phyloP scores from a whole-genome alignment of 2,888 invertebrate species.

The Cephus spinipes region DNA sequence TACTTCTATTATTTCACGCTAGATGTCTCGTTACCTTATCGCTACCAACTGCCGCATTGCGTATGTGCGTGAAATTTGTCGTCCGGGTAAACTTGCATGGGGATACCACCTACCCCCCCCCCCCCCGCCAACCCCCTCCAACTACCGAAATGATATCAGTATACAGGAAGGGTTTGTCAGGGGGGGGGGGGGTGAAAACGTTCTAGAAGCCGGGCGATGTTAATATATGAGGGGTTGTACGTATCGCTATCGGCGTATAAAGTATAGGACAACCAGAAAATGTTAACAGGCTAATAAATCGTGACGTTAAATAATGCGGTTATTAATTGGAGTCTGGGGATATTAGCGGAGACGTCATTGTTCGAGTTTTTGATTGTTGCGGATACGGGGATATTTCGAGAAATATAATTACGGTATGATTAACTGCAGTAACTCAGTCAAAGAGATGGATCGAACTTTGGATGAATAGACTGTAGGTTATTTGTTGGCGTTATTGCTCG shows the following conservation, averaged over 20 bases:
- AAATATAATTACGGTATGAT: neutral
- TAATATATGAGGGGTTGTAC: neutral
- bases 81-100: neutral
- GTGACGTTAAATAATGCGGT: conserved; percentile 33
- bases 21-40: neutral
- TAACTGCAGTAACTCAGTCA: neutral
- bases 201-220: neutral
- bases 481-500: neutral
- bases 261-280: neutral
- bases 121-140: neutral
- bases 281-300: conserved; percentile 23
- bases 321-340: conserved; percentile 51
- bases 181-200: neutral
- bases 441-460: neutral
- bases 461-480: neutral
- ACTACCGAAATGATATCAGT: neutral
- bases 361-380: neutral
- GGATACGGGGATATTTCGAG: neutral
- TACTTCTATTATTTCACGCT: neutral
- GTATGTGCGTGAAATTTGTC: neutral
- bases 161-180: neutral
- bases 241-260: neutral
- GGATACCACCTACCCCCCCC: neutral
- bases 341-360: conserved; percentile 37
- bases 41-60: neutral